Conservation (phyloP, 1,140 invertebrate genomes). For the Drosophila nikananu region DNA sequence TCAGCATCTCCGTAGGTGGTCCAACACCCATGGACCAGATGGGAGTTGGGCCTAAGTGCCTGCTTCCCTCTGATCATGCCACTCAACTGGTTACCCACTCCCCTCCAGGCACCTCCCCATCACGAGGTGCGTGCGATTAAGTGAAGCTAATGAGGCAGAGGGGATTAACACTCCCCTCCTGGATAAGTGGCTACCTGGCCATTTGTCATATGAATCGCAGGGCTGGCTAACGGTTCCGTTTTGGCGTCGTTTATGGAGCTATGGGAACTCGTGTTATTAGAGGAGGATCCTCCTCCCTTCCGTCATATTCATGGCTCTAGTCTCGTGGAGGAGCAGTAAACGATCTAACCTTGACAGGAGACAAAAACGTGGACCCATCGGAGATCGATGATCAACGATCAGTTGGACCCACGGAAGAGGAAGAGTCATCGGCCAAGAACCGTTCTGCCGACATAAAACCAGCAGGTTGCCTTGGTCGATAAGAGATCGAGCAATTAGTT, state of each 20-base stretch:
- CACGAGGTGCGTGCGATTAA: constrained; percentile 55
- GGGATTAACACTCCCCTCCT: constrained; percentile 1
- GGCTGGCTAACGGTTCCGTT: constrained; percentile 37
- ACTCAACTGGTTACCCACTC: constrained; percentile 1
- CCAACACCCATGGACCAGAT: constrained; percentile 23
- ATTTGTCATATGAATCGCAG: constrained; percentile 61
- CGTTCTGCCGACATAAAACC: constrained; percentile 39
- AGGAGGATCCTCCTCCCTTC: constrained; percentile 3
- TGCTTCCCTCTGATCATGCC: constrained; percentile 9
- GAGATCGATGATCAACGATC: constrained; percentile 47
- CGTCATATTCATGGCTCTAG: constrained; percentile 9
- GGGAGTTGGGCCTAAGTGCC: constrained; percentile 14
- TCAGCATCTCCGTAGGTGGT: constrained; percentile 54
- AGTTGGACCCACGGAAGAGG: constrained; percentile 31
- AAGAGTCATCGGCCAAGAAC: constrained; percentile 20
- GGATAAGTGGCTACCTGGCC: constrained; percentile 19
- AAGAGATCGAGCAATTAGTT: constrained; percentile 66
- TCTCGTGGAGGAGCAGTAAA: constrained; percentile 51
- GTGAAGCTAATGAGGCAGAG: constrained; percentile 20
- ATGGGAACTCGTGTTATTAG: constrained; percentile 72
- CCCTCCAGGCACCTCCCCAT: background rate
- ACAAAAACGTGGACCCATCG: constrained; percentile 67
- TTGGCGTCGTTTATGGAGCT: constrained; percentile 25
- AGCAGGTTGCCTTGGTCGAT: constrained; percentile 53
- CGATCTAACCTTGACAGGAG: constrained; percentile 63